Evolutionary conservation across 2,888 invertebrate genomes (phyloP).

Genomic region (Lymantria dispar): DNA sequence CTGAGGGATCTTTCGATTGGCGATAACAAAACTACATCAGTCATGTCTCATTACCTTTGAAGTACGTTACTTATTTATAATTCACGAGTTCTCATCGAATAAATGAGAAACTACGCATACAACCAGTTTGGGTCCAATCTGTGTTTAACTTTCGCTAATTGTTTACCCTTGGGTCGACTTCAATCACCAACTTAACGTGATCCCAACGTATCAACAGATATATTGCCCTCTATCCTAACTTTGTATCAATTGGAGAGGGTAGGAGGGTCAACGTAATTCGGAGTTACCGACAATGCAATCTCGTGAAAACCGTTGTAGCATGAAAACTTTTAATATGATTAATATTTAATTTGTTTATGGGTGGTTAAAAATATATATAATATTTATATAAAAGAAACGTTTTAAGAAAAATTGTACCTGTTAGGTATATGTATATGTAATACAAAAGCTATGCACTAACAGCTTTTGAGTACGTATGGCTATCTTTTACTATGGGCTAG

Average conservation of each 20-base stretch:
- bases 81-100: conserved; percentile 35
- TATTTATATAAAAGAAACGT: background rate
- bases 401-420: too few species aligned
- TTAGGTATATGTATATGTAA: too few species aligned
- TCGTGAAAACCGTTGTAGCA: conserved; percentile 52
- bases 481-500: too few species aligned
- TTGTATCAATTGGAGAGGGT: conserved; percentile 10
- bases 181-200: conserved; percentile 40
- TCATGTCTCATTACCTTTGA: background rate
- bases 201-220: conserved; percentile 15
- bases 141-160: conserved; percentile 73
- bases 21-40: too few species aligned
- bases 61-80: conserved; percentile 3
- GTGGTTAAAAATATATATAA: conserved; percentile 18
- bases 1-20: too few species aligned
- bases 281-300: conserved; percentile 45
- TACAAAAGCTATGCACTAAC: too few species aligned
- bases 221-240: background rate
- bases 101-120: conserved; percentile 54
- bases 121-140: conserved; percentile 51
- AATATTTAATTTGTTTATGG: conserved; percentile 60
- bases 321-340: conserved; percentile 56
- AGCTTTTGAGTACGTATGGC: too few species aligned
- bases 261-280: conserved; percentile 30
- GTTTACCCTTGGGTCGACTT: conserved; percentile 59